Percentiles rank a stretch among this genome's conserved stretches.
Conservation (phyloP, 2,113 vertebrate genomes). For the Platichthys stellatus region DNA sequence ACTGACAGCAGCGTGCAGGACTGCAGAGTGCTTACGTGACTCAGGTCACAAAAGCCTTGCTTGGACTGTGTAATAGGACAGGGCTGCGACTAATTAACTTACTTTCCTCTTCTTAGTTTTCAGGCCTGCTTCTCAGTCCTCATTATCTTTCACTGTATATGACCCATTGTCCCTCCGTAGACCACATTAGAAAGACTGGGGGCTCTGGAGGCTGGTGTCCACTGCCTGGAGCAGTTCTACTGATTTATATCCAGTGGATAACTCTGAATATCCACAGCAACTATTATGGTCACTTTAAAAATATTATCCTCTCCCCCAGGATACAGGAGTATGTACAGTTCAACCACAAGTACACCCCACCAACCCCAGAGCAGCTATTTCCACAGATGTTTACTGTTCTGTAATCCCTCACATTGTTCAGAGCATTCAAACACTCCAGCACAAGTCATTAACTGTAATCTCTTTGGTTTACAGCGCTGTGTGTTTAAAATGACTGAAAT, state of each 20-base stretch:
- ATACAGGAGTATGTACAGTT: conserved; percentile 48
- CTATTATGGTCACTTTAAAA: conserved; percentile 59
- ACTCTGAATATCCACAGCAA: conserved; percentile 41
- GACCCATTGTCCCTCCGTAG: conserved; percentile 34
- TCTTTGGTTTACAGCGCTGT: conserved; percentile 31
- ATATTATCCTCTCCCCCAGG: conserved; percentile 53
- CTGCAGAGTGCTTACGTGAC: conserved; percentile 70
- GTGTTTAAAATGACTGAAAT: conserved; percentile 31
- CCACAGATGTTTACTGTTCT: conserved; percentile 43
- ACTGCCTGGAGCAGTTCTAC: conserved; percentile 42
- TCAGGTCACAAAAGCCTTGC: conserved; percentile 57
- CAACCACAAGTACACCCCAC: conserved; percentile 36
- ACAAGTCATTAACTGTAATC: conserved; percentile 40
- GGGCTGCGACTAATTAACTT: conserved; percentile 47
- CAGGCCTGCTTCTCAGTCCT: conserved; percentile 20
- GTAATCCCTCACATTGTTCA: conserved; percentile 39
- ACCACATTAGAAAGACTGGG: conserved; percentile 29
- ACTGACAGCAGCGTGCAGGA: conserved; percentile 29
- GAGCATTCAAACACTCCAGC: conserved; percentile 48
- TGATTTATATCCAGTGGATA: conserved; percentile 55
- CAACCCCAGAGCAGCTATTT: conserved; percentile 32
- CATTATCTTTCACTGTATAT: conserved; percentile 30
- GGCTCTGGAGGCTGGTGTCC: conserved; percentile 32
- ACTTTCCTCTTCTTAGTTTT: conserved; percentile 26
- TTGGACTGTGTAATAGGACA: conserved; percentile 16